Base-by-base conservation (phyloP, 2,888 invertebrate species). In the Lasioglossum villosulum region DNA sequence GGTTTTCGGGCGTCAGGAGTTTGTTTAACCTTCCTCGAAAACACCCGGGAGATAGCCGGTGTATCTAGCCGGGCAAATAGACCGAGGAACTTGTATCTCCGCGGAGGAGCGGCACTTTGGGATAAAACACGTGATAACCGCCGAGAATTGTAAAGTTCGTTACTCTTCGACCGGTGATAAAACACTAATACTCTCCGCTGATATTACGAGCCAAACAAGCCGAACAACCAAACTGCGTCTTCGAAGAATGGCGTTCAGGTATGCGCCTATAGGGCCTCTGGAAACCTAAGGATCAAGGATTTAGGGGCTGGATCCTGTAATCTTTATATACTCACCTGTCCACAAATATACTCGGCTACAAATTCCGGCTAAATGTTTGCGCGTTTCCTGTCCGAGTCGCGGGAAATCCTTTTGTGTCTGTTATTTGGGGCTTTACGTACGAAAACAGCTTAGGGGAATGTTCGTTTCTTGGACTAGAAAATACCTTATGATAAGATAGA, bases 11-110 rank as follows among this genome's bases (percentile, higher is more conserved):
- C 80, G 77, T 83, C 82, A 75, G 70, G 70, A 86, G 77, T 84
- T 88, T 90, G 80, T 80, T 89, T 86, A 84, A 84, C 82, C 72
- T 84, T 75, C 27, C 66, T 78, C 48, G 66, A 89, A 89, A 85
- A 89, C 86, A 86, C 72, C 77, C 81, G 73, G 23, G 59, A 82
- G 86, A 88, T 90, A 85, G 63, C 80, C 83, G 72, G 74, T 75
- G 45, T 89, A 89, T 90, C 84, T 82, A 39, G 37, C 34, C 77
- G 68, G 77, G 68, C 74, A 78, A 86, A 88, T 83, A 89, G 79
- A 77, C 79, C 75, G 80, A 56, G 81, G 72, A 84, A 82, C 82
- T 83, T 83, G 84, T 77, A 75, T 80, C 75, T 76, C 73, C 70
- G 68, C 12, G 63, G 59, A 66, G 77, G 34, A 82, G 52, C 56